Conservation (phyloP, 1,140 invertebrate species). For the Anastrepha ludens region DNA sequence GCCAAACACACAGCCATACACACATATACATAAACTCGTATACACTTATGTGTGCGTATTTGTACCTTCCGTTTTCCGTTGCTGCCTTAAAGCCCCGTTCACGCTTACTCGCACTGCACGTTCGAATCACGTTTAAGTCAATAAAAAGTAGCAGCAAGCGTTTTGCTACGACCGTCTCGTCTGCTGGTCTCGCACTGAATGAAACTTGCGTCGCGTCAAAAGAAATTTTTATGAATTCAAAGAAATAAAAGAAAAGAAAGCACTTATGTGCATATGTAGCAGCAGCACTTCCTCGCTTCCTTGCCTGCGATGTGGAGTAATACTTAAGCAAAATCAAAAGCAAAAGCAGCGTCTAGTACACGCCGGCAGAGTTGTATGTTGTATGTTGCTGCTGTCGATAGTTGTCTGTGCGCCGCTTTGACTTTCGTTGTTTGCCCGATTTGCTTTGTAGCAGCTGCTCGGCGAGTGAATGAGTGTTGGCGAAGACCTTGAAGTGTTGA, state of each 20-base stretch:
- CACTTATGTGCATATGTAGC: slow-evolving; percentile 53
- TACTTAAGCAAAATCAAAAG: neutral
- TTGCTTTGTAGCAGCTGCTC: neutral
- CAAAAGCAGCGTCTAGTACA: neutral
- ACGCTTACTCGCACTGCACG: neutral
- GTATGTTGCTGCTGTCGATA: neutral
- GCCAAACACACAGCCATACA: neutral
- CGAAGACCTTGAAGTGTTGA: slow-evolving; percentile 5
- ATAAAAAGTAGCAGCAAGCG: neutral
- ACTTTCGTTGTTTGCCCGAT: neutral
- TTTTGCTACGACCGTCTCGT: slow-evolving; percentile 64
- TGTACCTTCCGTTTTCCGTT: slow-evolving; percentile 38
- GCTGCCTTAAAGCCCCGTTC: too few species aligned
- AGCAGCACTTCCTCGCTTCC: slow-evolving; percentile 43
- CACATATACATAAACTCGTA: neutral
- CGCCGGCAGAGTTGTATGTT: neutral
- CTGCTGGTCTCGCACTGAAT: slow-evolving; percentile 71
- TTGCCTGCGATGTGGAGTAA: neutral
- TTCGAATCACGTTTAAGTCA: neutral
- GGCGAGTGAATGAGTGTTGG: neutral
- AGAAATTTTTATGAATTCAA: slow-evolving; percentile 69
- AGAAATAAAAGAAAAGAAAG: slow-evolving; percentile 67
- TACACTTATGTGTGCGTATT: neutral
- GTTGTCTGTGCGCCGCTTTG: neutral
- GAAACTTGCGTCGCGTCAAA: slow-evolving; percentile 63